A percentile compares a stretch with the other conserved stretches of the same genome.
Conservation (phyloP, 2,888 invertebrate genomes). For the Ferdinandea cuprea region DNA sequence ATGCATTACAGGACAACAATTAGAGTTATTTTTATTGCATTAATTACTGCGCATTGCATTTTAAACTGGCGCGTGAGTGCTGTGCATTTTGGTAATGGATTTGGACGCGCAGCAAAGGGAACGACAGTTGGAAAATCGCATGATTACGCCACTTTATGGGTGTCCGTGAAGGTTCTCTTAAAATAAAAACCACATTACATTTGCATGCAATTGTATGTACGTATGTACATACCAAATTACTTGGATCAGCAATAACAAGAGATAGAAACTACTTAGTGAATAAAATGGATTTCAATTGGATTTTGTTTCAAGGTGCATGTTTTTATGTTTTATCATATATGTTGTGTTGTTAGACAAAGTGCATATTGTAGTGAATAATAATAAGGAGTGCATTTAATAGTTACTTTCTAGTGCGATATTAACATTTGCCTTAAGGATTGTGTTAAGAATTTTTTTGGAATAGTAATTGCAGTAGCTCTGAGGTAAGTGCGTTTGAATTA, state of each 20-base stretch:
- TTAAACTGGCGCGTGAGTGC: background rate
- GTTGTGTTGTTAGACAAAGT: conserved; percentile 14
- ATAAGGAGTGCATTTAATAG: too few species aligned
- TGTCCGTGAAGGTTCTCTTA: conserved; percentile 45
- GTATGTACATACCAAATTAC: background rate
- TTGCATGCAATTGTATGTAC: conserved; percentile 16
- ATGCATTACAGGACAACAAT: conserved; percentile 69
- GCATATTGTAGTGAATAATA: conserved; percentile 32
- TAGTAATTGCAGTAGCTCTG: too few species aligned
- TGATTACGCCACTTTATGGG: conserved; percentile 42
- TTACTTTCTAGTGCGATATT: too few species aligned
- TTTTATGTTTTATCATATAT: conserved; percentile 1
- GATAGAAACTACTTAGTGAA: conserved; percentile 17
- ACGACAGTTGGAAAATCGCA: conserved; percentile 63
- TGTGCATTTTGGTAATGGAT: conserved; percentile 45
- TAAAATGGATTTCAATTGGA: conserved; percentile 18
- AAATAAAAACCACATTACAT: too few species aligned
- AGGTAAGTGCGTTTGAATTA: too few species aligned
- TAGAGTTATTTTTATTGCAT: conserved; percentile 70
- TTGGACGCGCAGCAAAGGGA: conserved; percentile 48
- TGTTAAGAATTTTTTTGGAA: too few species aligned
- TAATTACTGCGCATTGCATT: conserved; percentile 50
- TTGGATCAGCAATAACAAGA: background rate
- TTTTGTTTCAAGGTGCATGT: conserved; percentile 23
- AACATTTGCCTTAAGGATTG: too few species aligned